phyloP scores from a whole-genome alignment of 2,888 invertebrate genomes.

The Sinohyriopsis cumingii region DNA sequence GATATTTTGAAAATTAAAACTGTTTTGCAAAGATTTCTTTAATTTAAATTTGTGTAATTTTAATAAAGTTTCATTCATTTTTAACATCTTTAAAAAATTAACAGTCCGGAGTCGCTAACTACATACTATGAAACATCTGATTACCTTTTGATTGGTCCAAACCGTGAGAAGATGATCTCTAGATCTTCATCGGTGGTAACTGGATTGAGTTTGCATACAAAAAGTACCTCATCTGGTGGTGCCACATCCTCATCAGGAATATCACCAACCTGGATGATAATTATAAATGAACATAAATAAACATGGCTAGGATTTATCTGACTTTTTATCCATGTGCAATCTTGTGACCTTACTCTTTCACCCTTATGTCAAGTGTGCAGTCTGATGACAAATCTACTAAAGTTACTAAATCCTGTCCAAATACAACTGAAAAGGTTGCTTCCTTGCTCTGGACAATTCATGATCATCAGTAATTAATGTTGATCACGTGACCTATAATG shows the following conservation, averaged over 20 bases:
- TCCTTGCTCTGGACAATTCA: too few relatives aligned
- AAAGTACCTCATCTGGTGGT: conserved; percentile 98
- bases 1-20: too few relatives aligned
- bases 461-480: too few relatives aligned
- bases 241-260: conserved; percentile 97
- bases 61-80: not conserved
- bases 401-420: too few relatives aligned
- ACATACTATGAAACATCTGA: not conserved
- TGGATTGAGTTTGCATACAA: conserved; percentile 99
- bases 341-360: not conserved
- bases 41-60: too few relatives aligned
- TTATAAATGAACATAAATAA: conserved; percentile 1
- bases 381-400: too few relatives aligned
- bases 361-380: too few relatives aligned
- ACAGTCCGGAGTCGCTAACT: not conserved
- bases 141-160: conserved; percentile 88
- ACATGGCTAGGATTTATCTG: not conserved
- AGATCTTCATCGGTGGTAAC: conserved; percentile 97
- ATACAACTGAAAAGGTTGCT: too few relatives aligned
- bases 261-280: conserved; percentile 81
- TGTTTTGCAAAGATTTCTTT: too few relatives aligned
- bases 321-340: not conserved
- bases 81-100: not conserved
- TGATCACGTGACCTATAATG: too few relatives aligned
- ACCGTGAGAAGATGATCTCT: conserved; percentile 97